These are phyloP conservation scores for Cossypha dichroa DNA, from an alignment of 2,797 vertebrate species.

Conservation along the genomic window DNA sequence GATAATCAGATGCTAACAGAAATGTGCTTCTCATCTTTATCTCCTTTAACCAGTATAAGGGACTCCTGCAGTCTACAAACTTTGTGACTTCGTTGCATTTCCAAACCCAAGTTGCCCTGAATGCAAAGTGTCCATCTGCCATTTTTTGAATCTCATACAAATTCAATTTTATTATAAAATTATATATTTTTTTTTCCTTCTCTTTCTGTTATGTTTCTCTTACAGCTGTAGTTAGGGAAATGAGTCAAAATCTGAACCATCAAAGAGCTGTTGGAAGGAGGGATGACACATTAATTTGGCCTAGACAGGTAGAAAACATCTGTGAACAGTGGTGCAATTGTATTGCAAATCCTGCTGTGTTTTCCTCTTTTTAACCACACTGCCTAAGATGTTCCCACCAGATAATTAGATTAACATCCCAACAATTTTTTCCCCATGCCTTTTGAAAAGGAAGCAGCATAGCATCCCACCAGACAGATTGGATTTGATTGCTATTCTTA, in stretches of 20 bases:
- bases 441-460: constrained; percentile 18
- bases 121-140: neutral
- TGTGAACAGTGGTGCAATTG: constrained; percentile 3
- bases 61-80: neutral
- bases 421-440: neutral
- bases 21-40: neutral
- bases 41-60: neutral
- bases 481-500: constrained; percentile 16
- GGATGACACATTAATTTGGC: neutral
- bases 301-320: neutral
- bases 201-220: neutral
- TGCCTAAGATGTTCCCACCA: constrained; percentile 26
- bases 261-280: neutral
- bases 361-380: constrained; percentile 14
- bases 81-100: neutral
- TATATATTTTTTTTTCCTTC: neutral
- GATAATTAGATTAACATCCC: constrained; percentile 47
- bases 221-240: neutral
- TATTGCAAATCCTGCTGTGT: neutral
- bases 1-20: neutral
- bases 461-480: neutral
- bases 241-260: neutral
- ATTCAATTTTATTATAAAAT: neutral
- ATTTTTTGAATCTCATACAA: neutral
- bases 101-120: neutral